Evolutionary conservation across 2,113 vertebrate species (phyloP).

Genomic region (Istiophorus platypterus): DNA sequence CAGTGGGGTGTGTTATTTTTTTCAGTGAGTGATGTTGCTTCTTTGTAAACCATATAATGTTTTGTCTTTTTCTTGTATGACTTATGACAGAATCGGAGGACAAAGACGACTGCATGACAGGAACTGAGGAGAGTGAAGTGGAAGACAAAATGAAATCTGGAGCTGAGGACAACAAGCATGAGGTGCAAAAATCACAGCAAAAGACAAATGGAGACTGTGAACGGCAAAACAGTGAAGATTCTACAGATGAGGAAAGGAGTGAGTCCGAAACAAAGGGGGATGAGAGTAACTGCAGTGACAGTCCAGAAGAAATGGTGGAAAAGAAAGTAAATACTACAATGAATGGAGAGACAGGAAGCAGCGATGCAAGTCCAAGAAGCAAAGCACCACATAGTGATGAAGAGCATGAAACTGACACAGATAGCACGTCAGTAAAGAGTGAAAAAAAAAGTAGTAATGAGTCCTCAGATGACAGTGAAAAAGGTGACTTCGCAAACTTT

Average conservation of each 20-base stretch:
- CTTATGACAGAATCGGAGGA: conserved; percentile 51
- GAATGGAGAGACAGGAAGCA: not conserved
- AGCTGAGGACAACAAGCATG: conserved; percentile 14
- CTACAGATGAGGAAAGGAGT: conserved; percentile 37
- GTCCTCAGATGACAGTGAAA: conserved; percentile 73
- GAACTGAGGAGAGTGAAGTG: conserved; percentile 30
- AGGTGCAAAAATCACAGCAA: not conserved
- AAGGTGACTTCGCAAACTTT: conserved; percentile 53
- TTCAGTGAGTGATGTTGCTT: not conserved
- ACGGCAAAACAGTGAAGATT: conserved; percentile 3
- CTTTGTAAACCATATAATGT: not conserved
- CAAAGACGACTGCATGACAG: conserved; percentile 11
- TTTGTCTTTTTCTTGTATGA: not conserved
- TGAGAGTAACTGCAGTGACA: conserved; percentile 18
- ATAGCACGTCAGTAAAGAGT: conserved; percentile 21
- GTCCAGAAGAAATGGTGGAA: conserved; percentile 41
- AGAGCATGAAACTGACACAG: conserved; percentile 24
- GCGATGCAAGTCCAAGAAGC: conserved; percentile 56
- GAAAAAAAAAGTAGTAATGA: not conserved
- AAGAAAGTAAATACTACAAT: conserved; percentile 21
- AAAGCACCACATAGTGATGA: conserved; percentile 48
- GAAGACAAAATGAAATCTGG: conserved; percentile 36
- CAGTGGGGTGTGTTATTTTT: not conserved
- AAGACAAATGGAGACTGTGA: not conserved
- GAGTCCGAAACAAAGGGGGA: not conserved